phyloP scores from a whole-genome alignment of 1,140 invertebrate species.

The Leptinotarsa texana region DNA sequence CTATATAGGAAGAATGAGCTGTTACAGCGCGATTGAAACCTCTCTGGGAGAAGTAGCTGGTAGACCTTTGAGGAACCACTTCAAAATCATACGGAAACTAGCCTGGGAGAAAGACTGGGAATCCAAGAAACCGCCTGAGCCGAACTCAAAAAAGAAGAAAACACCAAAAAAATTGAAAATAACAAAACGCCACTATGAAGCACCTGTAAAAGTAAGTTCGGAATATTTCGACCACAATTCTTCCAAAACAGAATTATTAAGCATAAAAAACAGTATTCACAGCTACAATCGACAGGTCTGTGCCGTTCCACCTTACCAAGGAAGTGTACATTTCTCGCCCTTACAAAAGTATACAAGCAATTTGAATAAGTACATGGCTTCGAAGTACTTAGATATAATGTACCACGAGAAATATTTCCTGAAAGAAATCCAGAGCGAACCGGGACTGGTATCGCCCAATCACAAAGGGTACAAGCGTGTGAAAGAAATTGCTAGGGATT shows the following conservation, averaged over 20 bases:
- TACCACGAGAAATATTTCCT: constrained; percentile 61
- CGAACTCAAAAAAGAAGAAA: constrained; percentile 50
- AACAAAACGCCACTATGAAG: background rate
- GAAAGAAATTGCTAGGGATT: constrained; percentile 54
- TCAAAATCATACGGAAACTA: constrained; percentile 51
- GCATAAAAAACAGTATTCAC: constrained; percentile 53
- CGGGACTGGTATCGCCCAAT: constrained; percentile 57
- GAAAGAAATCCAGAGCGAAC: constrained; percentile 55
- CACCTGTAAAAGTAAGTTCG: background rate
- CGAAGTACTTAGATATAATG: constrained; percentile 62
- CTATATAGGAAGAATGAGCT: constrained; percentile 58
- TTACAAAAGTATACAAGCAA: constrained; percentile 57
- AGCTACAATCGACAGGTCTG: constrained; percentile 49
- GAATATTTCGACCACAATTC: background rate
- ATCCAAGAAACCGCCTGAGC: constrained; percentile 57
- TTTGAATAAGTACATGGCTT: constrained; percentile 57
- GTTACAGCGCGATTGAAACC: constrained; percentile 49
- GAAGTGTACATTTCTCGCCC: constrained; percentile 49
- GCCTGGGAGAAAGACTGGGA: constrained; percentile 49
- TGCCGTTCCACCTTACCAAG: constrained; percentile 41
- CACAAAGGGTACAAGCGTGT: constrained; percentile 55
- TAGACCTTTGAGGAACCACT: constrained; percentile 50
- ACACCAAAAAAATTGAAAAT: constrained; percentile 31
- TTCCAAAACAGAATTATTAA: constrained; percentile 39
- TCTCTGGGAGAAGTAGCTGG: constrained; percentile 48